Percentiles rank a stretch among this genome's conserved stretches.
phyloP scores from a whole-genome alignment of 1,140 invertebrate species.

The Ostrea edulis region DNA sequence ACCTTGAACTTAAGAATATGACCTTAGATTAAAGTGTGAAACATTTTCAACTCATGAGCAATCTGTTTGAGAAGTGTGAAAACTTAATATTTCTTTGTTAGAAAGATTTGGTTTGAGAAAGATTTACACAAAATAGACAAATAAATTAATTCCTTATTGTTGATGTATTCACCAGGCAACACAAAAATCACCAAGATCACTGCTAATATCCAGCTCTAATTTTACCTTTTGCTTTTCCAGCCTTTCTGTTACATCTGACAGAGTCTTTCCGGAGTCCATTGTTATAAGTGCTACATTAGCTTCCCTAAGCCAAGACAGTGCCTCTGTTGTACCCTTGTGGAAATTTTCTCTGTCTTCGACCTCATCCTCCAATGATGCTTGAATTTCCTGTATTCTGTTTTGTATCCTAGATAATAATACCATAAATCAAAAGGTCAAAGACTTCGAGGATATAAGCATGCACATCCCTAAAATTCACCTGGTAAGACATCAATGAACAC shows the following conservation, averaged over 20 bases:
- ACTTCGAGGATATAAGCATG: background rate
- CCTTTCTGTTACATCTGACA: constrained; percentile 58
- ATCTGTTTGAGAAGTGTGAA: no score
- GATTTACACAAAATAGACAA: background rate
- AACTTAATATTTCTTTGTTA: no score
- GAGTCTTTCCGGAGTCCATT: constrained; percentile 54
- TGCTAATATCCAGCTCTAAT: background rate
- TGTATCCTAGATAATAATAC: constrained; percentile 53
- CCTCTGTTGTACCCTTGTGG: constrained; percentile 60
- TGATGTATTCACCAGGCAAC: background rate
- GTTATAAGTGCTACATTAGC: constrained; percentile 57
- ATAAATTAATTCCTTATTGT: background rate
- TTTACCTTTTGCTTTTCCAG: constrained; percentile 67
- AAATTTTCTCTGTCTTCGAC: constrained; percentile 67
- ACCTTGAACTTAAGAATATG: no score
- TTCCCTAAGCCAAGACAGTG: constrained; percentile 61
- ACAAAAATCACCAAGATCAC: background rate
- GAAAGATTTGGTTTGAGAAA: no score
- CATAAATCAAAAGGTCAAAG: background rate
- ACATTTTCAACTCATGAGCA: no score
- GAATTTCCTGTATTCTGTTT: constrained; percentile 58
- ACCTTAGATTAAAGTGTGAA: no score
- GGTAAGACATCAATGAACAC: no score
- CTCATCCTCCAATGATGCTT: constrained; percentile 65
- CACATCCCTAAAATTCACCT: no score